phyloP scores from a whole-genome alignment of 2,797 vertebrate genomes.

The Trachurus trachurus region DNA sequence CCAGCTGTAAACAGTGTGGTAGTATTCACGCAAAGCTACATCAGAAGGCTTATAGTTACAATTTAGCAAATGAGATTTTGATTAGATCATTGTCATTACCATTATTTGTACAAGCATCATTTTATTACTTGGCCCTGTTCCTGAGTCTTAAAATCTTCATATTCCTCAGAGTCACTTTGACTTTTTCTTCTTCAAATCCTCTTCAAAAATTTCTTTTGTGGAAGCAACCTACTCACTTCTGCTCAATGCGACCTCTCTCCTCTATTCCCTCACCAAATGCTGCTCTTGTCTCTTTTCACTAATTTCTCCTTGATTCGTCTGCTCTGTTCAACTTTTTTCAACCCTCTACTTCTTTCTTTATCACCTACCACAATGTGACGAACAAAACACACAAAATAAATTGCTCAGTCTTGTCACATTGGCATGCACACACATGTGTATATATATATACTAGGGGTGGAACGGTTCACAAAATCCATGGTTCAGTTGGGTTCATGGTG shows the following conservation, averaged over 20 bases:
- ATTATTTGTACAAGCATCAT: neutral
- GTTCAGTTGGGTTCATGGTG: too few species aligned
- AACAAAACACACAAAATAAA: conserved; percentile 32
- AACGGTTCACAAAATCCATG: too few species aligned
- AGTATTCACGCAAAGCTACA: conserved; percentile 6
- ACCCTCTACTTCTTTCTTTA: conserved; percentile 14
- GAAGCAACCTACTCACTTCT: conserved; percentile 49
- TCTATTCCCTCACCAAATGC: conserved; percentile 14
- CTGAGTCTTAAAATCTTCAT: conserved; percentile 27
- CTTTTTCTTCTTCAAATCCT: conserved; percentile 49
- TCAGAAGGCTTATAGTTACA: conserved; percentile 1
- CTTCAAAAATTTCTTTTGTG: conserved; percentile 51
- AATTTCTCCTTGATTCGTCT: conserved; percentile 58
- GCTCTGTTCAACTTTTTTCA: conserved; percentile 40
- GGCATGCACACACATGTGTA: too few species aligned
- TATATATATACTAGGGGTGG: too few species aligned
- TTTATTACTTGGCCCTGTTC: conserved; percentile 24
- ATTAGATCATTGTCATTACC: conserved; percentile 17
- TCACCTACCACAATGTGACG: conserved; percentile 35
- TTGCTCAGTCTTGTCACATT: neutral
- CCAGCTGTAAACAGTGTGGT: neutral
- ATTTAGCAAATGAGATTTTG: conserved; percentile 11
- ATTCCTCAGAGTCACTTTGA: conserved; percentile 12
- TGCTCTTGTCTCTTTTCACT: conserved; percentile 31
- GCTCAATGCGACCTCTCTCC: conserved; percentile 34